phyloP scores from a whole-genome alignment of 2,888 invertebrate species.

The Pachydiplax longipennis region DNA sequence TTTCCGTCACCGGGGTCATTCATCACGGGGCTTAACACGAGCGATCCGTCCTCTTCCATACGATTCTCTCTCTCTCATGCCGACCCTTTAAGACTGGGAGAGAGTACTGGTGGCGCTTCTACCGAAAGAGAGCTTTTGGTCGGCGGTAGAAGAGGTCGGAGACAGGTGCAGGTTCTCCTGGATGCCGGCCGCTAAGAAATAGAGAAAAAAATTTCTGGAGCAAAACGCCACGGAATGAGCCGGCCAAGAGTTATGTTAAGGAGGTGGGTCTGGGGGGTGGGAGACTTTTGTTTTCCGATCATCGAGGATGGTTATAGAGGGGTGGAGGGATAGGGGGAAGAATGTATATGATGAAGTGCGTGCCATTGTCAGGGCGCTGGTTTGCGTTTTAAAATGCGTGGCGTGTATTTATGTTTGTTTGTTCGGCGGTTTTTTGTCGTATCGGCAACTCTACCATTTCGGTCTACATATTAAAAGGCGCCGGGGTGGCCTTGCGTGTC shows the following conservation, averaged over 20 bases:
- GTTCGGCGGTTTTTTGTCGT: constrained; percentile 17
- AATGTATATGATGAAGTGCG: constrained; percentile 33
- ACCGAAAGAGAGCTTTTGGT: neutral
- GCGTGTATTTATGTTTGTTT: constrained; percentile 7
- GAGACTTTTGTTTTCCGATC: constrained; percentile 25
- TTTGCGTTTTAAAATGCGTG: constrained; percentile 25
- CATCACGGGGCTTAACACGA: constrained; percentile 39
- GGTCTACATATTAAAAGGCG: neutral
- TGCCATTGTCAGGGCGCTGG: constrained; percentile 9
- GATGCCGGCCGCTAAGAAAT: neutral
- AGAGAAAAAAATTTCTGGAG: neutral
- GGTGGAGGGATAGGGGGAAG: neutral
- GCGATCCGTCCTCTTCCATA: neutral
- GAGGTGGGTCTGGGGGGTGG: neutral
- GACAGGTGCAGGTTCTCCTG: constrained; percentile 24
- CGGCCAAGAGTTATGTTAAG: neutral
- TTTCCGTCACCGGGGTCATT: neutral
- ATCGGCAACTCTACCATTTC: neutral
- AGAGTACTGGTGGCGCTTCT: constrained; percentile 1
- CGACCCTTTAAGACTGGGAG: neutral
- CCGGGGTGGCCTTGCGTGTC: neutral
- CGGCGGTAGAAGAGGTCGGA: neutral
- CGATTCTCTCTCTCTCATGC: neutral
- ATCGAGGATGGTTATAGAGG: neutral
- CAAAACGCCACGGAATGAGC: neutral